Evolutionary conservation across 2,797 vertebrate genomes (phyloP), one percentile per base, ranked within the genome.

Genomic region (Mycteria americana): DNA sequence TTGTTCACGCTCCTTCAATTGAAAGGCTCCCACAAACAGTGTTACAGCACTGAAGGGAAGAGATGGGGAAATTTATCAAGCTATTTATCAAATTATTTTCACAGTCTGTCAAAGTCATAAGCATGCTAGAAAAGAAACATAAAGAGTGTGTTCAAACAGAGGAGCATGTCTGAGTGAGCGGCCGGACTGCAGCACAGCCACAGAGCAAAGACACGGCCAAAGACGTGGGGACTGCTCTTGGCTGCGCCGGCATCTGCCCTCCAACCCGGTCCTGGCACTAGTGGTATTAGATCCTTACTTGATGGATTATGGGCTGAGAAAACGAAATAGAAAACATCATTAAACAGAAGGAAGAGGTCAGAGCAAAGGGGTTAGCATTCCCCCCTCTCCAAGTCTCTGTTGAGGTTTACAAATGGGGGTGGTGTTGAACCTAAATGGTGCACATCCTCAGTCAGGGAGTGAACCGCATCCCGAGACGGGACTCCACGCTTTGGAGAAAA

Each of bases 11-110:
- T 83, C 74, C 91, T 92, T 64, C 88, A 73, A 19, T 92, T 88
- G 94, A 84, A 91, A 94, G 95, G 70, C 79, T 96, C 92, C 90
- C 85, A 67, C 92, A 91, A 92, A 82, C 82, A 82, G 50, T 43
- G 53, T 48, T 80, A 86, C 72, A 83, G 76, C 83, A 80, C 57
- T 14, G 88, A 93, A 88, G 92, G 88, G 90, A 93, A 84, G 88
- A 95, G 92, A 95, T 80, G 84, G 93, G 91, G 76, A 79, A 89
- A 93, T 93, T 96, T 95, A 97, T 96, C 94, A 95, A 94, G 93
- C 80, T 92, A 46, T 93, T 93, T 96, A 97, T 95, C 79, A 84
- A 57, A 92, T 92, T 94, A 91, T 97, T 97, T 97, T 95, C 89
- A 89, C 82, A 83, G 85, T 94, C 96, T 93, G 76, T 97, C 93